Conservation (phyloP, 2,888 invertebrate genomes). For the Dryocosmus kuriphilus region DNA sequence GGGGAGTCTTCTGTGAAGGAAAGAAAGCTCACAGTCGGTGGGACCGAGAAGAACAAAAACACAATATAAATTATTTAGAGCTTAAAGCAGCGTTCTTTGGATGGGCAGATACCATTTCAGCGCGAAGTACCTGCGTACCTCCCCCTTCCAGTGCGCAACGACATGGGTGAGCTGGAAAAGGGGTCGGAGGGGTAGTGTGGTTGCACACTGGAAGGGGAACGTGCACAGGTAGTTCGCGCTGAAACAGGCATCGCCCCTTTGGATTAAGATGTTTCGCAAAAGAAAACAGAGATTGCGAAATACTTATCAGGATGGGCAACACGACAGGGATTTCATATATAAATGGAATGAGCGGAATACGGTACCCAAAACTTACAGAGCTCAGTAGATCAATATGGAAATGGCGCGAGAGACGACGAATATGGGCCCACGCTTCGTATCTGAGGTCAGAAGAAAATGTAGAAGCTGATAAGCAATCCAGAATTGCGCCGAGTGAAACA, state of each 20-base stretch:
- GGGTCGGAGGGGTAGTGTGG: too few relatives aligned
- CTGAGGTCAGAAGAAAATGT: too few relatives aligned
- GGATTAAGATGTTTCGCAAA: not conserved
- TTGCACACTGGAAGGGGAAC: too few relatives aligned
- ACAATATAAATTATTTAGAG: not conserved
- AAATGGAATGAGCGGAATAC: not conserved
- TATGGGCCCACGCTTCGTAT: too few relatives aligned
- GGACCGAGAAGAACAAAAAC: not conserved
- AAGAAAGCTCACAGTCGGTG: not conserved
- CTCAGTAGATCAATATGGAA: not conserved
- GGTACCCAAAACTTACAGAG: not conserved
- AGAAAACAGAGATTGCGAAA: not conserved
- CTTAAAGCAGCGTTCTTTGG: not conserved
- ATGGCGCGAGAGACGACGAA: not conserved
- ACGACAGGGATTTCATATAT: not conserved
- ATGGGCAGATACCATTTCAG: too few relatives aligned
- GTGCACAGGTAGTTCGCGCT: too few relatives aligned
- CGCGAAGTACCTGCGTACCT: too few relatives aligned
- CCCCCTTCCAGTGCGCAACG: too few relatives aligned
- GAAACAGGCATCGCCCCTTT: too few relatives aligned
- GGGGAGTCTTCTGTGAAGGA: not conserved
- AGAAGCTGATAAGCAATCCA: constrained; percentile 23
- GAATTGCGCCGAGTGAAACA: constrained; percentile 9
- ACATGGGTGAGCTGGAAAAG: too few relatives aligned
- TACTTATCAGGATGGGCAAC: not conserved